Evolutionary conservation across 1,140 invertebrate species (phyloP), one percentile per base, ranked within the genome.

Genomic region (Thaumetopoea pityocampa): DNA sequence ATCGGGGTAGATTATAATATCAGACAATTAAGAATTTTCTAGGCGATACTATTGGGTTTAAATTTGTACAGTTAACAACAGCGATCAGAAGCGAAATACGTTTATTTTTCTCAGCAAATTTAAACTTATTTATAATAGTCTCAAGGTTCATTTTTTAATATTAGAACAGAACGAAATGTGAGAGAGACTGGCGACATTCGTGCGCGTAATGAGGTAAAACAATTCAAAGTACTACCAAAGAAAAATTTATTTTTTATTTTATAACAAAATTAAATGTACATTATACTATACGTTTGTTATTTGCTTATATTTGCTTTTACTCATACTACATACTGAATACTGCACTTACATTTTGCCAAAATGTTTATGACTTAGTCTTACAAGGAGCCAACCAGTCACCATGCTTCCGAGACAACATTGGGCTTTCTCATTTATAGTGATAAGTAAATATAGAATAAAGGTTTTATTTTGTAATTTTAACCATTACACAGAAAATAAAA

Each of bases 201-300:
- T 71, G 65, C 60, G 44, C 47, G 56, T 76, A 78, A 77, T 77
- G 73, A 81, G 69, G 67, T 63, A 64, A 66, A 76, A 76, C 76
- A 74, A 71, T 68, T 77, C 70, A 71, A 78, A 74, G 67, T 66
- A 58, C 64, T 56, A 65, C 50, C 58, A 54, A 49, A 62, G 54
- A 41, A 41, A 30, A 19, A 41, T 28, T 41, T 41, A 41, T 41
- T 41, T 41, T 41, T 41, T 20, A 20, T 41, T 41, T 32, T 41
- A 29, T 30, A 41, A 30, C 23, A 38, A 38, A 41, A 41, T 41
- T 41, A 24, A 41, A 41, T 41, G 30, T 3, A 20, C 19, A 30
- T 16, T 20, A 41, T 41, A 30, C 37, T 22, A 18, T 7, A 32
- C n/a, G 12, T 28, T 23, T 17, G 37, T 41, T 16, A 24, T 8